phyloP scores from a whole-genome alignment of 1,140 invertebrate species.

The Paraescarpia echinospica region DNA sequence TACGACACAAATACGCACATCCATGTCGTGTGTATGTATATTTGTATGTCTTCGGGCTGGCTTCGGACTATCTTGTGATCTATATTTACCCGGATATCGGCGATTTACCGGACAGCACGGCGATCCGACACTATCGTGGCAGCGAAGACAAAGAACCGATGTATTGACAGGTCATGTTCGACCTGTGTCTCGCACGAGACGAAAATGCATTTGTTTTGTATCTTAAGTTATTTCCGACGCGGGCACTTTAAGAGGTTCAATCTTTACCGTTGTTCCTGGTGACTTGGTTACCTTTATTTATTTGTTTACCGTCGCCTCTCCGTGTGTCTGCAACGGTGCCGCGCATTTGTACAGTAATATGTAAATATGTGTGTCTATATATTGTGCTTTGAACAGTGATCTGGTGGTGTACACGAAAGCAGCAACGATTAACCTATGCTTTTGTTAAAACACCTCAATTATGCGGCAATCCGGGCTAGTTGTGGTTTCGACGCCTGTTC shows the following conservation, averaged over 20 bases:
- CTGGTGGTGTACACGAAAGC: not conserved
- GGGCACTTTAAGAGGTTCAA: not conserved
- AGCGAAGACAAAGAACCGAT: not conserved
- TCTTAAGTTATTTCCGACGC: not conserved
- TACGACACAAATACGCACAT: not conserved
- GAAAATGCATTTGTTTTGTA: not conserved
- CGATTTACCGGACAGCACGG: not conserved
- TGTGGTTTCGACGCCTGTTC: not conserved
- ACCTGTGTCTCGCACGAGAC: not conserved
- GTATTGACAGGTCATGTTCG: not conserved
- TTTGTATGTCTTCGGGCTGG: not conserved
- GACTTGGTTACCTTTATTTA: not conserved
- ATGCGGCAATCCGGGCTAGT: not conserved
- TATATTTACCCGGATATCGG: not conserved
- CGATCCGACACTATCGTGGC: not conserved
- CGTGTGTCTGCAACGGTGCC: not conserved
- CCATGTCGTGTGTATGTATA: not conserved
- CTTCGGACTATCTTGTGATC: not conserved
- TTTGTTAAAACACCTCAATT: not conserved
- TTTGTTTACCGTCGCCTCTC: not conserved
- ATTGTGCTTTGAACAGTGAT: not conserved
- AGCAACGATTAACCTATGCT: not conserved
- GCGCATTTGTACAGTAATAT: not conserved
- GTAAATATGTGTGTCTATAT: conserved; percentile 6
- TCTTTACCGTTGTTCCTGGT: not conserved